Conservation (phyloP, 2,113 vertebrate species). For the Canis aureus region DNA sequence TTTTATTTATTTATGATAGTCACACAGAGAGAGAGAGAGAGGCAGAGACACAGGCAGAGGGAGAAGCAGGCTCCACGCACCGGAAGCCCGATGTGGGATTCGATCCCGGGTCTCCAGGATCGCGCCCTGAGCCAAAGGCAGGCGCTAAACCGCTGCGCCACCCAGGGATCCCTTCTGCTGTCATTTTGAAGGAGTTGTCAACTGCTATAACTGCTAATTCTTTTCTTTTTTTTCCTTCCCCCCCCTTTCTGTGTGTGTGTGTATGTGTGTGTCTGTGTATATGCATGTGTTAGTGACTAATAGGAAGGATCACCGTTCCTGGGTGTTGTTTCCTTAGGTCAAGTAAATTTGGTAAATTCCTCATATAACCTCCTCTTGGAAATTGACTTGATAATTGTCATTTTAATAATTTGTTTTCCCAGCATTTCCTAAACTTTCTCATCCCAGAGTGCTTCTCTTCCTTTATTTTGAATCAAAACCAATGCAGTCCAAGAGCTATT, state of each 20-base stretch:
- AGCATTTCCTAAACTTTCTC: conserved; percentile 34
- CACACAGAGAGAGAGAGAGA: too few species aligned
- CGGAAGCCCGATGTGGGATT: too few species aligned
- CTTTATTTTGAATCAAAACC: conserved; percentile 7
- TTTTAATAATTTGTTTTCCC: conserved; percentile 56
- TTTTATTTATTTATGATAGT: too few species aligned
- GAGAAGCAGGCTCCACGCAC: too few species aligned
- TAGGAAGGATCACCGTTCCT: neutral
- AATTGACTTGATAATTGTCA: conserved; percentile 31
- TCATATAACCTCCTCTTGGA: conserved; percentile 20
- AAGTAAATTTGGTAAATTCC: conserved; percentile 1
- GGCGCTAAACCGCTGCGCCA: too few species aligned
- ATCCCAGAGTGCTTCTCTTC: neutral
- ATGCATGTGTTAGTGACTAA: neutral
- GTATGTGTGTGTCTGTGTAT: neutral
- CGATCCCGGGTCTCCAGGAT: too few species aligned
- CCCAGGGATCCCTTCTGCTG: too few species aligned
- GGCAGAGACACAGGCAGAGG: too few species aligned
- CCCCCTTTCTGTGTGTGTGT: too few species aligned
- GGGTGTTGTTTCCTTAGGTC: neutral
- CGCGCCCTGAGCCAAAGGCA: too few species aligned
- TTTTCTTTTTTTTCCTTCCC: neutral
- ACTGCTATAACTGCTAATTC: neutral
- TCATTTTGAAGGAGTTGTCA: conserved; percentile 36
- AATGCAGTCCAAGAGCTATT: neutral